Conservation (phyloP, 2,113 vertebrate genomes). For the Pteropus alecto region DNA sequence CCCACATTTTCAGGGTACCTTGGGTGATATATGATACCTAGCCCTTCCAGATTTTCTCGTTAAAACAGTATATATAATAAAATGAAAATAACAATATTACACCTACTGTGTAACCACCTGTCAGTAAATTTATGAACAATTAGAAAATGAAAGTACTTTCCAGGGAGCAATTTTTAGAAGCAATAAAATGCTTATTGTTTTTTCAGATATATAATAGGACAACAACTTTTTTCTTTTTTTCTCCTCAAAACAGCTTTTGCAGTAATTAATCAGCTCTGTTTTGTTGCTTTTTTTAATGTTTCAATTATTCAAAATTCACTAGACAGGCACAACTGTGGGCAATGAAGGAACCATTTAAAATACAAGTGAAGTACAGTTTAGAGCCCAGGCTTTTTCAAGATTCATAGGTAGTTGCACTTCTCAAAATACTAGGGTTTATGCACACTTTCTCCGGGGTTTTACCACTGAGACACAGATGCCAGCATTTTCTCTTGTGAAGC, state of each 20-base stretch:
- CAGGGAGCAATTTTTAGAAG: slow-evolving; percentile 82
- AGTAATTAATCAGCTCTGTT: slow-evolving; percentile 79
- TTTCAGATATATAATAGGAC: slow-evolving; percentile 74
- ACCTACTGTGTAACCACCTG: slow-evolving; percentile 87
- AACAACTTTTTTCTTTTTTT: slow-evolving; percentile 73
- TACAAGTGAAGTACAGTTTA: background rate
- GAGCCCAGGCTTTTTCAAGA: background rate
- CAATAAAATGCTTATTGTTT: slow-evolving; percentile 78
- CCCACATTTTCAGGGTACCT: background rate
- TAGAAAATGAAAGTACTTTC: slow-evolving; percentile 85
- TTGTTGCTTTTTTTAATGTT: background rate
- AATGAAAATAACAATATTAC: slow-evolving; percentile 74
- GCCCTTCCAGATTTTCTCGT: slow-evolving; percentile 69
- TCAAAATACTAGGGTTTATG: background rate
- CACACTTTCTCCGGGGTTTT: background rate
- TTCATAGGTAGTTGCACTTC: background rate
- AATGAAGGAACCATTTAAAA: background rate
- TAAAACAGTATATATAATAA: slow-evolving; percentile 78
- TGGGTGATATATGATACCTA: background rate
- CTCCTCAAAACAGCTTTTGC: slow-evolving; percentile 57
- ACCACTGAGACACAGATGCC: background rate
- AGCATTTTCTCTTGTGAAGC: background rate
- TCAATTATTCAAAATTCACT: background rate
- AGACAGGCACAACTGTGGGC: background rate
- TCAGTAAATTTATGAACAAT: slow-evolving; percentile 89